These are phyloP conservation scores for Poeciliopsis retropinna DNA, from an alignment of 2,113 vertebrate species.

Conservation along the genomic window DNA sequence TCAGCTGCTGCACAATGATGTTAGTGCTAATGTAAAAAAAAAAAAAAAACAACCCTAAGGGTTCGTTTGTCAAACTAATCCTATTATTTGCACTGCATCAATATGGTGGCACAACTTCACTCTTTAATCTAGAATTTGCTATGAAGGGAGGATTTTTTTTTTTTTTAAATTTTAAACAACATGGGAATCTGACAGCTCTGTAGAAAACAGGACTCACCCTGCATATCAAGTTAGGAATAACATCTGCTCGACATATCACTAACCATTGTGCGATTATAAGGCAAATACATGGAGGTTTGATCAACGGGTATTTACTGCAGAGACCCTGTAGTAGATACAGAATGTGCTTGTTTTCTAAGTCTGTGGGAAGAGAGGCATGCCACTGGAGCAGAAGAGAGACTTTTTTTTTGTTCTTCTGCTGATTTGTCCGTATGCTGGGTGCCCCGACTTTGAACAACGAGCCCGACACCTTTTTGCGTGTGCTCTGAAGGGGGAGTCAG, in stretches of 20 bases:
- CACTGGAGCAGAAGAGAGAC: constrained; percentile 26
- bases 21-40: constrained; percentile 1
- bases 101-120: not conserved
- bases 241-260: constrained; percentile 83
- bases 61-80: too few species aligned
- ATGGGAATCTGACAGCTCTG: constrained; percentile 9
- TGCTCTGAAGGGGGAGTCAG: constrained; percentile 30
- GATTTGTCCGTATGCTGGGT: constrained; percentile 50
- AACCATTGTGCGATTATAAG: constrained; percentile 94
- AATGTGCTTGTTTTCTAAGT: constrained; percentile 49
- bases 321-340: constrained; percentile 57
- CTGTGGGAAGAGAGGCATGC: not conserved
- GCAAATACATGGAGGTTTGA: constrained; percentile 91
- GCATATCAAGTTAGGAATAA: constrained; percentile 63
- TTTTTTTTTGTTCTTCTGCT: constrained; percentile 11
- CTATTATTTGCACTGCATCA: not conserved
- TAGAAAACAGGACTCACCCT: constrained; percentile 48
- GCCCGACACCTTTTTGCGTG: constrained; percentile 9
- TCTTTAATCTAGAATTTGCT: not conserved
- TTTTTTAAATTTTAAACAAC: not conserved
- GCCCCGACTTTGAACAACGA: constrained; percentile 28
- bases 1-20: constrained; percentile 7
- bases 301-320: constrained; percentile 80
- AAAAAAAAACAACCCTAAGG: too few species aligned
- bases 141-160: not conserved